Evolutionary conservation across 2,797 vertebrate genomes (phyloP).

Genomic region (Spizella passerina): DNA sequence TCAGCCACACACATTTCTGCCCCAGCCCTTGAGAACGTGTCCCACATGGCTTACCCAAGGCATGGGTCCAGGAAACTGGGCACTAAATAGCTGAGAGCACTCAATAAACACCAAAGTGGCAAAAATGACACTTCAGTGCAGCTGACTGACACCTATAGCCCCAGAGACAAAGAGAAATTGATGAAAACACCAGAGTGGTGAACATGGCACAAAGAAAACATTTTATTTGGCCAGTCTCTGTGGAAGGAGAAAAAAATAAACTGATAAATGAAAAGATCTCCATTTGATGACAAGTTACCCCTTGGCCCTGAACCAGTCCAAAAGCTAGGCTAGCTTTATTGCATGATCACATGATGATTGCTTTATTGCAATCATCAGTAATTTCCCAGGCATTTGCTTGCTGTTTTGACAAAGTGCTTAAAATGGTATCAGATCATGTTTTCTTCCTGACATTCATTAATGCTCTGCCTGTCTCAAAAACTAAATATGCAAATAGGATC

Average conservation of each 20-base stretch:
- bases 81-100: background rate
- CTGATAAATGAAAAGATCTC: background rate
- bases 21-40: accelerated
- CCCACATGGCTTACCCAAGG: background rate
- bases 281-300: background rate
- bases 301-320: background rate
- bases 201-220: background rate
- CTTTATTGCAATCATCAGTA: background rate
- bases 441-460: background rate
- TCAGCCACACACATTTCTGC: background rate
- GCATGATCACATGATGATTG: background rate
- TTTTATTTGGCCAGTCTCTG: background rate
- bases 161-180: background rate
- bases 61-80: background rate
- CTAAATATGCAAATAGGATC: background rate
- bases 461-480: background rate
- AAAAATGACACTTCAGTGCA: background rate
- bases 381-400: no score
- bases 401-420: slow-evolving; percentile 8
- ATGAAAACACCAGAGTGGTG: background rate
- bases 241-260: background rate
- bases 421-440: background rate
- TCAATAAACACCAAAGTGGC: background rate
- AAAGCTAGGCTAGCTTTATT: background rate
- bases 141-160: background rate